Base-by-base conservation (phyloP, 2,113 vertebrate species). In the Hyaena hyaena region DNA sequence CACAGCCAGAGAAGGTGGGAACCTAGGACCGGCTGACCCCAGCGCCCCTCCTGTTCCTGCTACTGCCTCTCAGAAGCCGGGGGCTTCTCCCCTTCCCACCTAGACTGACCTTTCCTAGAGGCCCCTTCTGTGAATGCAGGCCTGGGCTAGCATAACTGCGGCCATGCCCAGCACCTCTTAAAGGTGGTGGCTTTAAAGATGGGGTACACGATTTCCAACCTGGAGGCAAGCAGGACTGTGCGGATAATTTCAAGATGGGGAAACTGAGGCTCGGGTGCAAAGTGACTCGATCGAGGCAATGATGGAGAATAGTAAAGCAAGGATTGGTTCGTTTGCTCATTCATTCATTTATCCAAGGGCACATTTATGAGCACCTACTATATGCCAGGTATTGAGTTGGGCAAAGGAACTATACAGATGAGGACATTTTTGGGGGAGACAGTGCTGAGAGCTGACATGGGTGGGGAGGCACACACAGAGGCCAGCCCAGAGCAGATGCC, bases 331-430 rank as follows among this genome's bases (percentile, higher is more conserved):
- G 3, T 23, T 81, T 7, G 2, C 23, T 48, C 73, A 15, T 35
- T 65, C 43, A 23, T 10, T 58, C 53, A 53, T 23, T 73, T 5
- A 58, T 58, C 19, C 77, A 39, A 4, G 2, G 21, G n/a, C 58
- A 23, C 10, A 0, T 3, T 43, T 2, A n/a, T 26, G 65, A 68
- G 69, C 48, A 69, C 28, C 83, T 68, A 0, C 88, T 45, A 1
- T 7, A 1, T 6, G 15, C 39, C 1, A 7, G 68, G 35, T 39
- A 45, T 5, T 0, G 12, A 68, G 14, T 7, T 19, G n/a, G 82
- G 91, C 66, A 43, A 2, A 50, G 61, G 15, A 4, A 28, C 10
- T 5, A 5, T 1, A 50, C 15, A 77, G 76, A 50, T 1, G 12
- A 43, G 79, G 10, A 28, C 77, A 16, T 43, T 28, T 8, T 50